phyloP scores from a whole-genome alignment of 2,113 vertebrate species.

The Muntiacus reevesi region DNA sequence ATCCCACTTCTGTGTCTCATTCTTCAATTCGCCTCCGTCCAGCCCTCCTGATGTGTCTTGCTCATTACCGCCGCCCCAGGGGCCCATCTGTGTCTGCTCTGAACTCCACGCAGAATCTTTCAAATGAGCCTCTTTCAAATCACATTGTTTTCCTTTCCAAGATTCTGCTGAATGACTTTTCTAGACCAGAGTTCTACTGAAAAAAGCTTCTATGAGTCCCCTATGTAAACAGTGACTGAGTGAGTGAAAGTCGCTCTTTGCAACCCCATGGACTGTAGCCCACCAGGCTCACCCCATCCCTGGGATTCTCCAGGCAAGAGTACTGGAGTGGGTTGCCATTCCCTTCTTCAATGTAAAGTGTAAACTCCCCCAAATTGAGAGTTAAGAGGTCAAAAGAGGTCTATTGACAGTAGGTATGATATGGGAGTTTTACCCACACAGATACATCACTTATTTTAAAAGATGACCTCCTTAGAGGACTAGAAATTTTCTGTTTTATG shows the following conservation, averaged over 20 bases:
- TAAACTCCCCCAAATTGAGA: neutral
- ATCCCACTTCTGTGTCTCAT: neutral
- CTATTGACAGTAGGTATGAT: neutral
- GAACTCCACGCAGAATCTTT: neutral
- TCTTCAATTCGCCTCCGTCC: neutral
- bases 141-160: neutral
- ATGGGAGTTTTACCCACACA: neutral
- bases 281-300: neutral
- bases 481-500: neutral
- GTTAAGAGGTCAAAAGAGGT: neutral
- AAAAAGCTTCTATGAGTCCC: neutral
- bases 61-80: rapidly evolving
- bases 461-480: neutral
- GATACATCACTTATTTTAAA: neutral
- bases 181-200: neutral
- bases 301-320: neutral
- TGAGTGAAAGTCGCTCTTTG: neutral
- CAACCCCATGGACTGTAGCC: neutral
- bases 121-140: neutral
- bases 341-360: neutral
- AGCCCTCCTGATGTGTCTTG: neutral
- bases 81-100: neutral
- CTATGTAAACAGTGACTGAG: neutral
- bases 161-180: neutral
- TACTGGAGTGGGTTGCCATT: neutral